Base-by-base conservation (phyloP, 2,797 vertebrate species). In the Spinibarbus caldwelli region DNA sequence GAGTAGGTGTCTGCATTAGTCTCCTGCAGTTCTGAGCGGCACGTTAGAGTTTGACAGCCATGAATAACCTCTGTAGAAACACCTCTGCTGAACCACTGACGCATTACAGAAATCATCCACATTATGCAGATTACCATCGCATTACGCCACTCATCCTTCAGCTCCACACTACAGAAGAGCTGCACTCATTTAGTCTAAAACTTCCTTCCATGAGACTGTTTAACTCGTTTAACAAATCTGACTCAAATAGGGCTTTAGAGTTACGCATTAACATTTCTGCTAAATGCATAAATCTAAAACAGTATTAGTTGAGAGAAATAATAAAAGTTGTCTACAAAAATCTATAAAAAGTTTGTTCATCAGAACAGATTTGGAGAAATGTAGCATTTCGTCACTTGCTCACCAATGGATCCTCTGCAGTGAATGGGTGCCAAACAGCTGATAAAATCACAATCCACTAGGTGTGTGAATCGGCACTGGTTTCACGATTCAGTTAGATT, bases 71-170 rank as follows among this genome's bases (percentile, higher is more conserved):
- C 73, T 62, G 75, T 49, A 85, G 47, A 78, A 57, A 71, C 17
- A 70, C 57, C 71, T 89, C 73, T 62, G n/a, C 82, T 85, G 80
- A 80, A 88, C 52, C 68, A 78, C 68, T 88, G 29, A 85, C 80
- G 87, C 77, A 64, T 80, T 82, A 80, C 84, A 89, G 85, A 86
- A 89, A 87, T 84, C 88, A 89, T 85, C 64, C 49, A 85, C 86
- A 88, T 89, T 88, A 89, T 86, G 86, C 84, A 87, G 82, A 88
- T 90, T 76, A 43, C 72, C 49, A 73, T 41, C 75, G 73, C 83
- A 87, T 81, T 87, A 87, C 82, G 80, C 85, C 85, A 85, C 83
- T 85, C 72, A 72, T 77, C 78, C 78, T 70, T 82, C 84, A 86
- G 82, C 38, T 82, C 57, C 78, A 78, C 82, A 77, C 83, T 78